Conservation (phyloP, 2,797 vertebrate genomes). For the Anabacerthia variegaticeps region DNA sequence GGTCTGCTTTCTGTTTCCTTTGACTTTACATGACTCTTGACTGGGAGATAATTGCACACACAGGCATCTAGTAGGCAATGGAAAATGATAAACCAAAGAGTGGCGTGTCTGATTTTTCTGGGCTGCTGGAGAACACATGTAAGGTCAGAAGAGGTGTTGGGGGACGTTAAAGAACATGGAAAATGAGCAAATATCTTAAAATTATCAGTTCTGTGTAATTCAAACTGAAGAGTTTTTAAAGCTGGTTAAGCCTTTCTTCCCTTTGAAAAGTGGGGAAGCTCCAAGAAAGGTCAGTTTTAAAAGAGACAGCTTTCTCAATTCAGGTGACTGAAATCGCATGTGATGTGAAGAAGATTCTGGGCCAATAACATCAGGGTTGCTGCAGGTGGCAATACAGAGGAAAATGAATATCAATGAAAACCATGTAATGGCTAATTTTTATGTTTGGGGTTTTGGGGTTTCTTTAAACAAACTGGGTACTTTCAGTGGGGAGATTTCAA, state of each 20-base stretch:
- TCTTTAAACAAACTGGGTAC: neutral
- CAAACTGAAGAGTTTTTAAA: neutral
- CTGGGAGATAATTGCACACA: slow-evolving; percentile 4
- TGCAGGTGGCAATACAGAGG: neutral
- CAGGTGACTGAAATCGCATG: neutral
- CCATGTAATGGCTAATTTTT: neutral
- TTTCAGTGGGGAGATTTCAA: neutral
- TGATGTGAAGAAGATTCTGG: neutral
- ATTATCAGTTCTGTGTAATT: neutral
- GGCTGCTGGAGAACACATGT: neutral
- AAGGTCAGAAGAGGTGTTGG: neutral
- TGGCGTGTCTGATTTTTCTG: neutral
- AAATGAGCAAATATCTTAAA: neutral
- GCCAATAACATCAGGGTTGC: neutral
- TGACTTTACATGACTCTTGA: neutral
- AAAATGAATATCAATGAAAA: neutral
- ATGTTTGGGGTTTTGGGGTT: neutral
- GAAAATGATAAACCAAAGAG: neutral
- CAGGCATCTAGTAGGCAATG: neutral
- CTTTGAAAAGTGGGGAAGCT: neutral
- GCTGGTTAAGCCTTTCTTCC: neutral
- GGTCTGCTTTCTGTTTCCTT: slow-evolving; percentile 21
- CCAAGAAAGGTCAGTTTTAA: neutral
- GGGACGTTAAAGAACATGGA: neutral
- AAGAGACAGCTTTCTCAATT: neutral